Conservation (phyloP, 2,888 invertebrate species). For the Tenthredo mesomela region DNA sequence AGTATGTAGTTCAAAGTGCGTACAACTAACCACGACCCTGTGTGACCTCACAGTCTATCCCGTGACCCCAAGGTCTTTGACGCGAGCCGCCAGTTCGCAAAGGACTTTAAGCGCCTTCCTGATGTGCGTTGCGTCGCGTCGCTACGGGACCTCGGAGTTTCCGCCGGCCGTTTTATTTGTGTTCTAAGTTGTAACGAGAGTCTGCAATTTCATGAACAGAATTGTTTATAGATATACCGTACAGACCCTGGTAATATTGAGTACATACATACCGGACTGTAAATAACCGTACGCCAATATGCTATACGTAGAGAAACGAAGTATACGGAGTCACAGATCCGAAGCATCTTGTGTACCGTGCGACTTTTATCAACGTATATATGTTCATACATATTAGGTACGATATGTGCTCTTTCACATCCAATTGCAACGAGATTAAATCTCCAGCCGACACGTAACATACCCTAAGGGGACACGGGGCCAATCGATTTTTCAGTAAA, state of each 20-base stretch:
- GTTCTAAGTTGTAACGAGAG: not conserved
- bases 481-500: not conserved
- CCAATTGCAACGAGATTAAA: not conserved
- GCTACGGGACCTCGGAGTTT: not conserved
- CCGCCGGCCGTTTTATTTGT: not conserved
- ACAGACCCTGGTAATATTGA: not conserved
- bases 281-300: not conserved
- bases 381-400: not conserved
- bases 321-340: not conserved
- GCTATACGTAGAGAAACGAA: not conserved
- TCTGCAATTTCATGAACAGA: not conserved
- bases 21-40: conserved; percentile 39
- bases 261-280: not conserved
- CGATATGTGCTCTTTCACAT: not conserved
- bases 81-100: conserved; percentile 29
- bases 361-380: not conserved
- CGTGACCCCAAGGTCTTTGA: conserved; percentile 38
- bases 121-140: not conserved
- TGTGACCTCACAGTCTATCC: conserved; percentile 32
- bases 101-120: not conserved
- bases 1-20: conserved; percentile 48
- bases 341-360: not conserved
- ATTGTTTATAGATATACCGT: not conserved
- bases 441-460: not conserved
- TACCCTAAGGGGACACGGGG: not conserved